Percentiles rank a stretch among this genome's conserved stretches.
These are phyloP conservation scores for Miltochrista miniata DNA, from an alignment of 2,888 invertebrate species.

Conservation along the genomic window DNA sequence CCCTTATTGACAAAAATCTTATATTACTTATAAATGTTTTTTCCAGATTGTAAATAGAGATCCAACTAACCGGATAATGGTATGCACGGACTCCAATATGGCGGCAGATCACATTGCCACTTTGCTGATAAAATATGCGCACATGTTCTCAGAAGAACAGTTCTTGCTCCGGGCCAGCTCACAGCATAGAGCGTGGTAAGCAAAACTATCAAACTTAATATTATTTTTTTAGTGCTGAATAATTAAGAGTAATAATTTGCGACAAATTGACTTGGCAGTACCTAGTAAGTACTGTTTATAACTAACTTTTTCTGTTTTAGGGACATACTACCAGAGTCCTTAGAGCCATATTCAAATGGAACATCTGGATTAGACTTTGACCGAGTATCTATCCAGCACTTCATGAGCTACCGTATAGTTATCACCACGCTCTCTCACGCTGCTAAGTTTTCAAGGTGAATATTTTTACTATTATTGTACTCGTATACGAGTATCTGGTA, in stretches of 20 bases:
- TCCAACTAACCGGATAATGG: constrained; percentile 52
- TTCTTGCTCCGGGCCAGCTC: constrained; percentile 62
- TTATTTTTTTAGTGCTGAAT: too few species aligned
- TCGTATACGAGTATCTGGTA: too few species aligned
- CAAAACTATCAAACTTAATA: too few species aligned
- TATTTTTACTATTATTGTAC: too few species aligned
- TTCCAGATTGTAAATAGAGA: constrained; percentile 47
- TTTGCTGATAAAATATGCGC: constrained; percentile 50
- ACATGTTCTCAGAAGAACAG: constrained; percentile 36
- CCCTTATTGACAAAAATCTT: too few species aligned
- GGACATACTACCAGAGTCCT: constrained; percentile 43
- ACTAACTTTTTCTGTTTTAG: constrained; percentile 21
- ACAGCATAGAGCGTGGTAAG: constrained; percentile 58
- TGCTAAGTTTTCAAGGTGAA: constrained; percentile 53
- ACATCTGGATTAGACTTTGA: constrained; percentile 12
- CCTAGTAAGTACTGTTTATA: not conserved
- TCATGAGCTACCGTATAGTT: constrained; percentile 42
- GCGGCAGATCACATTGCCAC: constrained; percentile 69
- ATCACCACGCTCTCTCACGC: constrained; percentile 54
- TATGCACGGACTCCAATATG: constrained; percentile 73
- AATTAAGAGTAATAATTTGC: too few species aligned
- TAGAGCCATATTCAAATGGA: constrained; percentile 47
- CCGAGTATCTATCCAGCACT: constrained; percentile 21
- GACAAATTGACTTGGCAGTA: too few species aligned
- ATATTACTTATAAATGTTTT: too few species aligned